Conservation (phyloP, 2,888 invertebrate genomes). For the Stenoptilia bipunctidactyla region DNA sequence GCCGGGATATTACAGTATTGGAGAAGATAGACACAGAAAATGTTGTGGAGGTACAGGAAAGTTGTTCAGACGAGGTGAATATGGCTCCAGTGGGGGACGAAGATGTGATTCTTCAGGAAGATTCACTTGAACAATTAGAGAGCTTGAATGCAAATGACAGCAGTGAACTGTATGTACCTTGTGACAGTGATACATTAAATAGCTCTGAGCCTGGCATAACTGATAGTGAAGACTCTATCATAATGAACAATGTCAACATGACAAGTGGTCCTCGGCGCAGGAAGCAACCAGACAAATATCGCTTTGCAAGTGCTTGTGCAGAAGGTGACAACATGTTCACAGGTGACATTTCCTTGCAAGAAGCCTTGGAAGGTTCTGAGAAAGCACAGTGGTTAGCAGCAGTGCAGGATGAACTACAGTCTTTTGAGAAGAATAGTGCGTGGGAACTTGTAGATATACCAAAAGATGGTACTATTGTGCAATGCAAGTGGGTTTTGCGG, state of each 20-base stretch:
- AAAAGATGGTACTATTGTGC: conserved; percentile 7
- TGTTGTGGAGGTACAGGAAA: conserved; percentile 13
- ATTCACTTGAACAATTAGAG: no score
- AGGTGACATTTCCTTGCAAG: conserved; percentile 4
- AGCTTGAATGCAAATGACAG: no score
- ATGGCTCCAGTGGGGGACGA: conserved; percentile 18
- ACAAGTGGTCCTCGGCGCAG: no score
- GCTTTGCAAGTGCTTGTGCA: conserved; percentile 6
- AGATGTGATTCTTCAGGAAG: no score
- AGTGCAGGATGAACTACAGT: conserved; percentile 11
- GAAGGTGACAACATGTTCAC: no score
- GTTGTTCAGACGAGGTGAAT: conserved; percentile 12
- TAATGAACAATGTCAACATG: no score
- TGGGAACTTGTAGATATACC: conserved; percentile 12
- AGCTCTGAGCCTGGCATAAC: no score
- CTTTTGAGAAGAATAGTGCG: conserved; percentile 12
- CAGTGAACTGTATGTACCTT: no score
- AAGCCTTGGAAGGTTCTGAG: conserved; percentile 12
- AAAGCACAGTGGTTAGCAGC: conserved; percentile 13
- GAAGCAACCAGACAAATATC: conserved; percentile 10
- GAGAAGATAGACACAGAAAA: conserved; percentile 11
- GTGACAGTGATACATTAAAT: no score
- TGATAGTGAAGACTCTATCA: no score
- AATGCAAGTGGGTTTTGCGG: conserved; percentile 13
- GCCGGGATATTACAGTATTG: conserved; percentile 16